These are phyloP conservation scores for Thunnus thynnus DNA, from an alignment of 2,113 vertebrate genomes.

Conservation along the genomic window DNA sequence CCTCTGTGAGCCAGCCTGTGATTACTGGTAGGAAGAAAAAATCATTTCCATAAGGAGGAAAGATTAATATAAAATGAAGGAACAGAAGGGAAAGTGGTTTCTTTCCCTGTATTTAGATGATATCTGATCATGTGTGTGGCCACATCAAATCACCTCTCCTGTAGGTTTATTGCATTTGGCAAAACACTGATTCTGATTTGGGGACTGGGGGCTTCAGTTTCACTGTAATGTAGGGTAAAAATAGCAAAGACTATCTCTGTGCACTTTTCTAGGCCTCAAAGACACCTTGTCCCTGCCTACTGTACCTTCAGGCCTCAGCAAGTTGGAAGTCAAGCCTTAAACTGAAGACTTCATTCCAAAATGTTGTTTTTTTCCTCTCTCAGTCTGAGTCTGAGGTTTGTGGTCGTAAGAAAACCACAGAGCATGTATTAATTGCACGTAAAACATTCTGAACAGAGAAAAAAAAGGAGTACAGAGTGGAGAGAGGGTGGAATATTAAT, in stretches of 20 bases:
- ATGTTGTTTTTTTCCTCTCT: too few relatives aligned
- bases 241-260: constrained; percentile 15
- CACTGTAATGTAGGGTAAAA: constrained; percentile 10
- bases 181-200: background rate
- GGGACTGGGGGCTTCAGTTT: background rate
- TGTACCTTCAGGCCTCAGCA: background rate
- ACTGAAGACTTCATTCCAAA: constrained; percentile 8
- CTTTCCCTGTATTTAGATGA: constrained; percentile 25
- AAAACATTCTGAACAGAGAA: too few relatives aligned
- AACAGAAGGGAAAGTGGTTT: constrained; percentile 19
- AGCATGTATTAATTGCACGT: background rate
- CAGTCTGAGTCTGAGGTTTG: background rate
- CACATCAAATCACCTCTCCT: background rate
- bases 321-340: constrained; percentile 7
- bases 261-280: constrained; percentile 12
- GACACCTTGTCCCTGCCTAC: background rate
- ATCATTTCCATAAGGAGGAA: constrained; percentile 24
- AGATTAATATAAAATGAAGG: background rate
- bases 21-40: constrained; percentile 23
- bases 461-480: too few relatives aligned
- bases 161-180: constrained; percentile 11
- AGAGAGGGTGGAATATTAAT: too few relatives aligned
- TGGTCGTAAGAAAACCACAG: constrained; percentile 1
- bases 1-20: constrained; percentile 22
- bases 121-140: constrained; percentile 40